These are phyloP conservation scores for Takifugu rubripes DNA, from an alignment of 2,797 vertebrate genomes.

Conservation along the genomic window DNA sequence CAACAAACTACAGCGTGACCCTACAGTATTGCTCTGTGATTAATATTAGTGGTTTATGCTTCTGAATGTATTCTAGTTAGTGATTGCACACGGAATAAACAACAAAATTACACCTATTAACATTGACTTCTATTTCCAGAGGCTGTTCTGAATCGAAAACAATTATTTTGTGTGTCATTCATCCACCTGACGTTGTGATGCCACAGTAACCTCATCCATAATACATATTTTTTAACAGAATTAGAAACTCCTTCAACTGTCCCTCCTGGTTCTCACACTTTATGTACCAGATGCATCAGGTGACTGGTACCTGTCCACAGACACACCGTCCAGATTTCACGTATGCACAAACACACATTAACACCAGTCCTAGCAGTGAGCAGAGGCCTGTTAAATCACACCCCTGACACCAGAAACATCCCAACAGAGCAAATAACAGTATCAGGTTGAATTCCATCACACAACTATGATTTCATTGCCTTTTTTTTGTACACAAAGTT, in stretches of 20 bases:
- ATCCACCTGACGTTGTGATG: too few species aligned
- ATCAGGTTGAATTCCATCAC: conserved; percentile 37
- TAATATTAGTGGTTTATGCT: not conserved
- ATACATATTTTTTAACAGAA: not conserved
- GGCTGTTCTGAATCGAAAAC: not conserved
- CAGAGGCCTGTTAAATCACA: conserved; percentile 6
- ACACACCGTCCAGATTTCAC: conserved; percentile 7
- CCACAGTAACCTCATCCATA: not conserved
- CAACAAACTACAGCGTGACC: not conserved
- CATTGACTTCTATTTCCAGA: conserved; percentile 3
- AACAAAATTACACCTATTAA: not conserved
- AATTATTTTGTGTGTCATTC: not conserved
- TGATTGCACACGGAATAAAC: not conserved
- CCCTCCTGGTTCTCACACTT: conserved; percentile 17
- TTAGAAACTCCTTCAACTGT: conserved; percentile 19
- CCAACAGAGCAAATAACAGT: conserved; percentile 25
- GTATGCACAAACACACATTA: conserved; percentile 40
- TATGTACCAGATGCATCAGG: conserved; percentile 8
- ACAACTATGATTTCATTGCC: conserved; percentile 60
- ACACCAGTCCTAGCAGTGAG: conserved; percentile 33
- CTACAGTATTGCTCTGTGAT: not conserved
- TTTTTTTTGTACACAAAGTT: conserved; percentile 66
- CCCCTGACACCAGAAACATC: conserved; percentile 23
- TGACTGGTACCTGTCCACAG: too few species aligned
- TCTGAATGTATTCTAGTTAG: not conserved